These are phyloP conservation scores for Myiopsitta monachus DNA, from an alignment of 2,113 vertebrate species.

Conservation along the genomic window DNA sequence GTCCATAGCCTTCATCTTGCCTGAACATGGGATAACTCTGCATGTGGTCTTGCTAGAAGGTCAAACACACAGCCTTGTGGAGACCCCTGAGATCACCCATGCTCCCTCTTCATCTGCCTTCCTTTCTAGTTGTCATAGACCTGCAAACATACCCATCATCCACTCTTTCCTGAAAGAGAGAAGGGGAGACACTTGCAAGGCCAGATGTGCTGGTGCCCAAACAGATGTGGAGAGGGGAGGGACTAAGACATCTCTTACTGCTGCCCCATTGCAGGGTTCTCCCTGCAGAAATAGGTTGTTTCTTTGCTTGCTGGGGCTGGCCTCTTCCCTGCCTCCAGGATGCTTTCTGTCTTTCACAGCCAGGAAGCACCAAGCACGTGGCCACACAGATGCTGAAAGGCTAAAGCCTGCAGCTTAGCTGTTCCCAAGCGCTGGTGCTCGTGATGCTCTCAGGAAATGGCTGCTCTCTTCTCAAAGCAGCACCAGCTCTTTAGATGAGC, in stretches of 20 bases:
- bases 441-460: background rate
- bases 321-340: background rate
- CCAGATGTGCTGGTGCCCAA: background rate
- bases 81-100: background rate
- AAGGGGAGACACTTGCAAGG: background rate
- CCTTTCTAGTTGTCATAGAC: background rate
- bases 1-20: background rate
- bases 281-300: background rate
- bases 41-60: background rate
- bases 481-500: background rate
- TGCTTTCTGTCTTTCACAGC: background rate
- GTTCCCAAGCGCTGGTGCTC: background rate
- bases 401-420: background rate
- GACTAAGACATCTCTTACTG: background rate
- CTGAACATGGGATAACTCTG: background rate
- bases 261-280: background rate
- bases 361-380: background rate
- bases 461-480: background rate
- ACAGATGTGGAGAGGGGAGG: background rate
- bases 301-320: background rate
- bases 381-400: background rate
- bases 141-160: background rate
- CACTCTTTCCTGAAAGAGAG: background rate
- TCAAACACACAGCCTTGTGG: background rate
- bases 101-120: background rate